Base-by-base conservation (phyloP, 2,888 invertebrate genomes). In the Eristalis tenax region DNA sequence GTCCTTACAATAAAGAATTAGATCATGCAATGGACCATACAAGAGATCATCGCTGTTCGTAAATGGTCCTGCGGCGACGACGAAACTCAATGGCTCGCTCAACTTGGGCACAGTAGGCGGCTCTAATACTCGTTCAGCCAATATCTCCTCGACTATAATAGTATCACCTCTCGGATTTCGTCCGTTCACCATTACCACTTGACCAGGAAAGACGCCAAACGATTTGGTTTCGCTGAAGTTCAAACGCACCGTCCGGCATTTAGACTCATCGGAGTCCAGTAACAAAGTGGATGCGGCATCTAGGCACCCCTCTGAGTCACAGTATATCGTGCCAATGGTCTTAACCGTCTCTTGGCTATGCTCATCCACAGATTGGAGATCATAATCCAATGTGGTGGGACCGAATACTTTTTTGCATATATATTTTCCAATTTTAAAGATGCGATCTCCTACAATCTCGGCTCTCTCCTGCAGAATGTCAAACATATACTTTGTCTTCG, bases 1-100 rank as follows among this genome's bases (percentile, higher is more conserved):
- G 15, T 95, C 94, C 77, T 93, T 93, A 0, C 97, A 95, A 90
- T 96, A 95, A 18, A 94, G 91, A 11, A 98, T 93, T 26, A 98
- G 94, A 90, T 98, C 97, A 89, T 95, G 95, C 50, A 98, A 93
- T 0, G 98, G 98, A 90, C 97, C 96, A 91, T 97, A 98, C 0
- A 94, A 93, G 77, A 98, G 92, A 91, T 96, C 96, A 90, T 97
- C 96, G 2, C 95, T 94, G 4, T 96, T 94, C 0, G 98, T 97
- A 91, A 96, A 98, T 0, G 98, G 98, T 0, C 98, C 98, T 28
- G 96, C 94, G 1, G 96, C 97, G 57, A 97, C 93, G 15, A 97
- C 94, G 80, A 98, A 93, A 89, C 95, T 95, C 69, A 96, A 88
- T 85, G 94, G 94, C 43, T 94, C 95, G 94, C 90, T 90, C 38